These are phyloP conservation scores for Lasioglossum figueresi DNA, from an alignment of 2,888 invertebrate species.

Conservation along the genomic window DNA sequence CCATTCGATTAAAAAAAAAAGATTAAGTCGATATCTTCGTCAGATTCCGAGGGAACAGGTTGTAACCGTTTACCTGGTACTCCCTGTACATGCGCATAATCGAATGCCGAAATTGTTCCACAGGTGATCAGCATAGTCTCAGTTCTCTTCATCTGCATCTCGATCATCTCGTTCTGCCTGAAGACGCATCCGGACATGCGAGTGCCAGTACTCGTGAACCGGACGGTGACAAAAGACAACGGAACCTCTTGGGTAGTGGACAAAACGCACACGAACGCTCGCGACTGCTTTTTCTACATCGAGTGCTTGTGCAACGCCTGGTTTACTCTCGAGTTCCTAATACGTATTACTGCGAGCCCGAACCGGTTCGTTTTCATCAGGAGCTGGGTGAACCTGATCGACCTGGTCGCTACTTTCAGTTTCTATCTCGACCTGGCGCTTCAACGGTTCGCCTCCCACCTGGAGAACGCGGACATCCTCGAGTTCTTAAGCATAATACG, in stretches of 20 bases:
- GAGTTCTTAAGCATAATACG: slow-evolving; percentile 99
- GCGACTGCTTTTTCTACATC: slow-evolving; percentile 98
- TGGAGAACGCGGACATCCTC: slow-evolving; percentile 97
- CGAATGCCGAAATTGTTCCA: not conserved
- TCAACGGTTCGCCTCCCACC: slow-evolving; percentile 94
- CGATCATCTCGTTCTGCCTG: slow-evolving; percentile 99
- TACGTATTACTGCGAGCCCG: slow-evolving; percentile 96
- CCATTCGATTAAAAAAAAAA: no score
- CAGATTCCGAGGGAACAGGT: no score
- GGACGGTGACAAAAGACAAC: slow-evolving; percentile 90
- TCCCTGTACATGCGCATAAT: not conserved
- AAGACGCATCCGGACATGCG: slow-evolving; percentile 99
- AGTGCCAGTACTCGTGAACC: slow-evolving; percentile 93
- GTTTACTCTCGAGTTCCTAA: slow-evolving; percentile 98
- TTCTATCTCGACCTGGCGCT: slow-evolving; percentile 98
- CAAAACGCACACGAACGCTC: slow-evolving; percentile 97
- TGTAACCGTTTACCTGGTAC: no score
- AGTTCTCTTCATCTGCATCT: slow-evolving; percentile 99
- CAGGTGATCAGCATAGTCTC: slow-evolving; percentile 99
- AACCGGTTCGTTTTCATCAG: slow-evolving; percentile 97
- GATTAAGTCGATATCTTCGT: no score
- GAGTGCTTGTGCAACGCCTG: slow-evolving; percentile 99
- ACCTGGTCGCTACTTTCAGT: slow-evolving; percentile 98
- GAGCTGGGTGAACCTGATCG: slow-evolving; percentile 99
- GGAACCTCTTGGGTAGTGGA: slow-evolving; percentile 94